Evolutionary conservation across 2,113 vertebrate genomes (phyloP), one percentile per base, ranked within the genome.

Genomic region (Podocnemis expansa): DNA sequence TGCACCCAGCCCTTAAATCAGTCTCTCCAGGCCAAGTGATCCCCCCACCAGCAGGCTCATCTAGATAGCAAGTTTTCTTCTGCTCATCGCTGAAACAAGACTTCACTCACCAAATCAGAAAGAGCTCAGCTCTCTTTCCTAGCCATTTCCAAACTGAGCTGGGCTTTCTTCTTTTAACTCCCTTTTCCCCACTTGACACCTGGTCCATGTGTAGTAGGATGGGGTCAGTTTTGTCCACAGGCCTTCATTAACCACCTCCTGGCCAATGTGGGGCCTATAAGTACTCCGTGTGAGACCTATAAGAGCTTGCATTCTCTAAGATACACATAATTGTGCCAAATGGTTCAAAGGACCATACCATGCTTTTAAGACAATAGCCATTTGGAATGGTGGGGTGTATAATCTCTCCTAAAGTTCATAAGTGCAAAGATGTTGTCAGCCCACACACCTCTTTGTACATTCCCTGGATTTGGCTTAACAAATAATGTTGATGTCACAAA

Each of bases 311-410:
- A 52, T 14, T 5, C 51, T 17, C 51, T 16, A 52, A 52, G 17
- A 52, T 52, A 52, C 51, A 52, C 51, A 52, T 52, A 52, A 16
- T 17, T 52, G 51, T 2, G 56, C 56, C 56, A 58, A 24, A 29
- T 0, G n/a, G 2, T 51, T 5, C 14, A 38, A 38, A 41, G n/a
- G 89, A 21, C 2, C 2, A 27, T 11, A n/a, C 2, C 2, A 31
- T 41, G 8, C 2, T 84, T 92, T 52, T 82, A 82, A 75, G 70
- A 1, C 27, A 83, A 10, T 49, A 1, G 6, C 67, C 1, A 80
- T 27, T 82, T 12, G 80, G 51, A 16, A 52, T 52, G 51, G 14
- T 17, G 14, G 51, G 51, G 16, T 52, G 27, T 2, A 54, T 70
- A 84, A 84, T 51, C 49, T 88, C 38, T 22, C 10, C 38, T 47